Base-by-base conservation (phyloP, 2,113 vertebrate species). In the Oryzias curvinotus region DNA sequence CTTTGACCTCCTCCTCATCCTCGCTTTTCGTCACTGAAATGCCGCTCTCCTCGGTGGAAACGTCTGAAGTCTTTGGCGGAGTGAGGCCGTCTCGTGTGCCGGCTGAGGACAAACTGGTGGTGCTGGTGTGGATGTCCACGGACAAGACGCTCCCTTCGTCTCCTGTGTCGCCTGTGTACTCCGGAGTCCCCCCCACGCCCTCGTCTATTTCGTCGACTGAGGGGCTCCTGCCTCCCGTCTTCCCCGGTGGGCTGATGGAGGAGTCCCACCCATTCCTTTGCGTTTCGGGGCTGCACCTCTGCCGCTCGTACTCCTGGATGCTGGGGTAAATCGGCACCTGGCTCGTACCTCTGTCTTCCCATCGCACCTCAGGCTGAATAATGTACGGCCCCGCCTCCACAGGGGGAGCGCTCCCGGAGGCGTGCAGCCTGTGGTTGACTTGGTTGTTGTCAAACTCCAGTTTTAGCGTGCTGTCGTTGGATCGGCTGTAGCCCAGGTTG, bases 381-480 rank as follows among this genome's bases (percentile, higher is more conserved):
- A 90, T 89, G 56, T 90, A 85, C 28, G 70, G 66, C 12, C 56
- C 69, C 0, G 62, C 76, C 3, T 78, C 76, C 10, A 25, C 25
- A 0, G 63, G 52, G 0, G 68, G 76, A 0, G 59, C 61, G 65
- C 51, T 63, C 5, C 21, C 65, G 52, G 19, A 54, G 0, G 71
- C 50, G 25, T 91, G 89, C 57, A 91, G 77, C 25, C 77, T 62
- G 63, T 87, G 25, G 82, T 93, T 93, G 72, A 92, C 83, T 4
- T 89, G 90, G 76, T 93, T 93, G 77, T 93, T 93, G 83, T 93
- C 91, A 7, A 70, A 84, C 77, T 91, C 90, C 0, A 89, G 76
- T 46, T 84, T 92, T 14, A 85, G 81, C 1, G 84, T 78, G 68
- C 85, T 87, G 56, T 87, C 81, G 16, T 73, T 82, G 71, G 82